Percentiles rank a stretch among this genome's conserved stretches.
These are phyloP conservation scores for Lucilia cuprina DNA, from an alignment of 1,140 invertebrate species.

Conservation along the genomic window DNA sequence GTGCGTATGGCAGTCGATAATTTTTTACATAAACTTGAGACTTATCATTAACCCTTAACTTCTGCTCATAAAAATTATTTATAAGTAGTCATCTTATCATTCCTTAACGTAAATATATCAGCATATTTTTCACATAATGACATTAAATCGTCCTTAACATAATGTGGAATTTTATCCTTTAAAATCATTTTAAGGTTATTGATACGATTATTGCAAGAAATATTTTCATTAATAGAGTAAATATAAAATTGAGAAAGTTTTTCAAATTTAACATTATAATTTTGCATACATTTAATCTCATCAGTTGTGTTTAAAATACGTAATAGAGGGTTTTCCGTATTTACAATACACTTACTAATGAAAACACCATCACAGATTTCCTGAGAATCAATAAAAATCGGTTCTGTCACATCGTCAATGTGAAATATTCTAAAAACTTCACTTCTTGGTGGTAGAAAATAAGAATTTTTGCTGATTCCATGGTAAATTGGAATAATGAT, in stretches of 20 bases:
- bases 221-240: neutral
- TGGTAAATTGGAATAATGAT: neutral
- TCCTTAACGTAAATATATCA: neutral
- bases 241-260: neutral
- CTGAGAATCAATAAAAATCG: neutral
- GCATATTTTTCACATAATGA: neutral
- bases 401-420: neutral
- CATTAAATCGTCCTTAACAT: no score
- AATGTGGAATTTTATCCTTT: no score
- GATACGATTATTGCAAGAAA: no score
- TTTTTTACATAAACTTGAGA: slow-evolving; percentile 6
- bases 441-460: neutral
- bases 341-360: neutral
- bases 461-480: neutral
- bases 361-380: neutral
- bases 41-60: slow-evolving; percentile 5
- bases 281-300: neutral
- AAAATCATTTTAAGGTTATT: no score
- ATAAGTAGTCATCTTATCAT: slow-evolving; percentile 8
- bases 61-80: slow-evolving; percentile 17
- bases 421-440: slow-evolving; percentile 30
- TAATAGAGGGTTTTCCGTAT: neutral
- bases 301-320: slow-evolving; percentile 25
- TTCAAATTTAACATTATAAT: neutral
- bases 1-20: slow-evolving; percentile 22